Conservation (phyloP, 2,113 vertebrate genomes). For the Thunnus thynnus region DNA sequence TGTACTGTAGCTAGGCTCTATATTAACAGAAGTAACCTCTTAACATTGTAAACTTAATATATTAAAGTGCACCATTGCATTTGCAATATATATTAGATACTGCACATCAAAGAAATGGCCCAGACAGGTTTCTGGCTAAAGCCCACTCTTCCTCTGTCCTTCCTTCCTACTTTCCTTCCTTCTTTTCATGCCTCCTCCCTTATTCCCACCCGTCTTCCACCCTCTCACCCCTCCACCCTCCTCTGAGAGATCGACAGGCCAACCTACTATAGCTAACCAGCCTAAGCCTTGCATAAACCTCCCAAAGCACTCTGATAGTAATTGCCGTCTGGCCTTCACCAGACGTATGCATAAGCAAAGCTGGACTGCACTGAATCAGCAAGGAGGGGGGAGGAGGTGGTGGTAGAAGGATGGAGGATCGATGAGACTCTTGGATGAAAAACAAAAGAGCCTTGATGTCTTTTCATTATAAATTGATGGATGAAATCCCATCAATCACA, state of each 20-base stretch:
- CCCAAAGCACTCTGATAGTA: slow-evolving; percentile 44
- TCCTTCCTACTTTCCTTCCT: neutral
- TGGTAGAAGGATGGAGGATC: slow-evolving; percentile 49
- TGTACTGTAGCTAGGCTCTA: neutral
- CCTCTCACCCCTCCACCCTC: neutral
- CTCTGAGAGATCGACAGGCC: neutral
- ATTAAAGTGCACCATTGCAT: neutral
- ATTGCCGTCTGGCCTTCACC: slow-evolving; percentile 27
- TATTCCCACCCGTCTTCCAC: neutral
- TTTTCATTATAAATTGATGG: slow-evolving; percentile 74
- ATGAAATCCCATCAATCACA: slow-evolving; percentile 65
- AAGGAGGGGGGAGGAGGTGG: neutral
- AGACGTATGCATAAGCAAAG: slow-evolving; percentile 52
- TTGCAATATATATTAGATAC: neutral
- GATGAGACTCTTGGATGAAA: slow-evolving; percentile 64
- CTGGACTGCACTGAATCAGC: slow-evolving; percentile 60
- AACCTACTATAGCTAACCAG: neutral
- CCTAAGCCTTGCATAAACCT: slow-evolving; percentile 27
- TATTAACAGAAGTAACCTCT: neutral
- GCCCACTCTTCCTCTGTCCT: neutral
- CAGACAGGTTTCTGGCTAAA: neutral
- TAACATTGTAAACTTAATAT: neutral
- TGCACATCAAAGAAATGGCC: neutral
- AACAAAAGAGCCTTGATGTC: slow-evolving; percentile 64
- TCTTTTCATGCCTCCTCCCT: neutral